Conservation (phyloP, 2,113 vertebrate genomes). For the Morone saxatilis region DNA sequence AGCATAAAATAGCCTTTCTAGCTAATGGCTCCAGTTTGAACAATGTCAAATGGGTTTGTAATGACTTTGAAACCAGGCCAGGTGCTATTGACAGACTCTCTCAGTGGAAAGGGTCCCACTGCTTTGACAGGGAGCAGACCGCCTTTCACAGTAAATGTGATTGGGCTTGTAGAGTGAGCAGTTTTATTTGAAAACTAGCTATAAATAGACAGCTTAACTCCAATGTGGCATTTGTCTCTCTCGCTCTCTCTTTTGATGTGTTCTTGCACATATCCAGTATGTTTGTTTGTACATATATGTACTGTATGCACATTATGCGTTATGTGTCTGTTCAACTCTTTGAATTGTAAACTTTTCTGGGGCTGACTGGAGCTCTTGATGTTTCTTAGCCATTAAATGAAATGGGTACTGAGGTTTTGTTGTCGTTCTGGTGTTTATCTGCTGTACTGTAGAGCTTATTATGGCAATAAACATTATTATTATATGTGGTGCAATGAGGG, state of each 20-base stretch:
- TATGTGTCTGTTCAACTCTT: not conserved
- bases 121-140: slow-evolving; percentile 36
- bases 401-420: not conserved
- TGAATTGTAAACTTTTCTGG: slow-evolving; percentile 6
- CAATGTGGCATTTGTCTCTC: not conserved
- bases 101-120: slow-evolving; percentile 54
- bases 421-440: not conserved
- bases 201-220: slow-evolving; percentile 26
- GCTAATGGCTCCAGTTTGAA: slow-evolving; percentile 68
- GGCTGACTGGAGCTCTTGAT: not conserved
- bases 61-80: slow-evolving; percentile 70
- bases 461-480: not conserved
- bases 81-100: slow-evolving; percentile 65
- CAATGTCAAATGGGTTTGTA: slow-evolving; percentile 72
- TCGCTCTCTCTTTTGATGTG: not conserved
- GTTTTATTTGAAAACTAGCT: slow-evolving; percentile 43
- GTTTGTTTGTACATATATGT: not conserved
- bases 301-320: not conserved
- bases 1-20: slow-evolving; percentile 54
- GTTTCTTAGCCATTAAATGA: not conserved
- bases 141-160: slow-evolving; percentile 34
- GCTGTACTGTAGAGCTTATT: not conserved
- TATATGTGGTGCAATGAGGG: not conserved
- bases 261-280: not conserved
- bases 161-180: not conserved